These are phyloP conservation scores for Saccopteryx leptura DNA, from an alignment of 2,113 vertebrate species.

Conservation along the genomic window DNA sequence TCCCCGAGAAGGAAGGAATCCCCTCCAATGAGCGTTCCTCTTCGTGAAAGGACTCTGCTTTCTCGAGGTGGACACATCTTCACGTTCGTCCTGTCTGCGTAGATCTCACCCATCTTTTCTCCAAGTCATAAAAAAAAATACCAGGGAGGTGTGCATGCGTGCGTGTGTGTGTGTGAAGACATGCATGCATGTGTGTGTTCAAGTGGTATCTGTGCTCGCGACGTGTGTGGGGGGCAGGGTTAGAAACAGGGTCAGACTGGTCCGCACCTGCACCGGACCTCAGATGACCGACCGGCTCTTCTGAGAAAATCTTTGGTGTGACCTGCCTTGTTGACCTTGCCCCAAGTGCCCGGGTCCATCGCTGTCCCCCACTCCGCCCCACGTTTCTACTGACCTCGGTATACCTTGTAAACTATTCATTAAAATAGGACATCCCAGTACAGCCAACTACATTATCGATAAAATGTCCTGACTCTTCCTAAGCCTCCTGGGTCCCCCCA, in stretches of 20 bases:
- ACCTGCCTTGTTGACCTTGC: neutral
- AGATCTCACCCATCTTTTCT: neutral
- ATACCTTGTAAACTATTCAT: neutral
- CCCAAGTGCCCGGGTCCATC: neutral
- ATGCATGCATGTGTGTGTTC: neutral
- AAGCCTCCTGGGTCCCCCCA: slow-evolving; percentile 40
- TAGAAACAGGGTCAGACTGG: neutral
- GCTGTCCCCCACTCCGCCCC: neutral
- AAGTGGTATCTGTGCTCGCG: neutral
- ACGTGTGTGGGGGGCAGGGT: neutral
- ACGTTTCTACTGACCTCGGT: neutral
- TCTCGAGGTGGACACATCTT: neutral
- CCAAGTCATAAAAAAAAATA: neutral
- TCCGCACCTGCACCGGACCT: neutral
- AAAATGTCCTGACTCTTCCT: slow-evolving; percentile 49
- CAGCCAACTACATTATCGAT: slow-evolving; percentile 22
- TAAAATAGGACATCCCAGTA: slow-evolving; percentile 33
- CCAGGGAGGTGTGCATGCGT: too few relatives aligned
- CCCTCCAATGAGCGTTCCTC: too few relatives aligned
- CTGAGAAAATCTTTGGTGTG: neutral
- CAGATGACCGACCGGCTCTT: neutral
- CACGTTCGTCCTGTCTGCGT: neutral
- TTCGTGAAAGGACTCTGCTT: neutral
- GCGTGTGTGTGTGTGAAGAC: rapidly evolving
- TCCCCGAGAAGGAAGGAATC: neutral